phyloP scores from a whole-genome alignment of 2,888 invertebrate genomes.

The Candidula unifasciata region DNA sequence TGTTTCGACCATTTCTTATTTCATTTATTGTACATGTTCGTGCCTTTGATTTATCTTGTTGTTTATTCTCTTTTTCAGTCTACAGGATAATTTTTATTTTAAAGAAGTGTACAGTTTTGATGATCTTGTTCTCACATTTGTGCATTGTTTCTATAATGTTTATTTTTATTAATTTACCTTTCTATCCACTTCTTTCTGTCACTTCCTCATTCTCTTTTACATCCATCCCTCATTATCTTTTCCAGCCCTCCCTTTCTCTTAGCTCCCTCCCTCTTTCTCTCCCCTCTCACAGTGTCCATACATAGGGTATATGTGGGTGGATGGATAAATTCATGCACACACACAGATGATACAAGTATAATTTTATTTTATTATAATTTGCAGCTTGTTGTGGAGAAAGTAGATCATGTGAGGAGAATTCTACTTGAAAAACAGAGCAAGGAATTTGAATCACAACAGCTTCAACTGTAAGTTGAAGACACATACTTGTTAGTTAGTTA shows the following conservation, averaged over 20 bases:
- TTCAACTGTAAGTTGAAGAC: constrained; percentile 16
- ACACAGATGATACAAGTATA: background rate
- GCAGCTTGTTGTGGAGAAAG: constrained; percentile 41
- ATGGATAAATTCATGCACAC: background rate
- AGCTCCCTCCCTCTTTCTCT: too few species aligned
- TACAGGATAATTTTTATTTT: background rate
- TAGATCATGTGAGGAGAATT: constrained; percentile 36
- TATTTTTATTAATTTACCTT: background rate
- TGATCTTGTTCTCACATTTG: background rate
- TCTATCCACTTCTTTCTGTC: too few species aligned
- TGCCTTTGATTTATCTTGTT: background rate
- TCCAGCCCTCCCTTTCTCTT: too few species aligned
- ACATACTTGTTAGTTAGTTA: background rate
- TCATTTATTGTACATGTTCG: background rate
- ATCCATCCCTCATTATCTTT: too few species aligned
- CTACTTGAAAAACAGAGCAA: constrained; percentile 31
- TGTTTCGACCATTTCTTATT: too few species aligned
- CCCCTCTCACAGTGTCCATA: too few species aligned
- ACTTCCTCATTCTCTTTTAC: too few species aligned
- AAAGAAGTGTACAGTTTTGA: background rate
- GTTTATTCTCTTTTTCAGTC: background rate
- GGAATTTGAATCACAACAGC: constrained; percentile 17
- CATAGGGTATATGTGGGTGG: background rate
- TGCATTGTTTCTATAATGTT: background rate
- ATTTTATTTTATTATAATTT: background rate